phyloP scores from a whole-genome alignment of 2,888 invertebrate genomes.

The Galeruca laticollis region DNA sequence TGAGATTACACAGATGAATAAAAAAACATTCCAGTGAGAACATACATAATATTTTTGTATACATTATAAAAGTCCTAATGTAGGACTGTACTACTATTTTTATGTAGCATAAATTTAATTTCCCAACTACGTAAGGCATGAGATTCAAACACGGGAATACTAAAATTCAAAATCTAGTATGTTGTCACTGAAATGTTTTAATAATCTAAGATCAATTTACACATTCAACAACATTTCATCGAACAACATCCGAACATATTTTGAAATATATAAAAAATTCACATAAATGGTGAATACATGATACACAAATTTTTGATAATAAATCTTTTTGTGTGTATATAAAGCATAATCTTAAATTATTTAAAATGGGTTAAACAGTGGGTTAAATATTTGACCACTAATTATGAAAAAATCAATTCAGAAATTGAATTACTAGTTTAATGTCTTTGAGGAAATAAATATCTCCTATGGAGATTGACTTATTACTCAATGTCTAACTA shows the following conservation, averaged over 20 bases:
- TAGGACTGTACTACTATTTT: conserved; percentile 17
- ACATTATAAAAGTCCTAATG: conserved; percentile 13
- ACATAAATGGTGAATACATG: too few relatives aligned
- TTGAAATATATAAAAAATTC: too few relatives aligned
- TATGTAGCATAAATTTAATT: conserved; percentile 11
- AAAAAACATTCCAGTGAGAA: conserved; percentile 20
- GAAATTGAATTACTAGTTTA: too few relatives aligned
- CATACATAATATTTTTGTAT: conserved; percentile 1
- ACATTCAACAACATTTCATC: not conserved
- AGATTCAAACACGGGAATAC: conserved; percentile 4
- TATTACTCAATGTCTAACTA: too few relatives aligned
- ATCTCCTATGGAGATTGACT: too few relatives aligned
- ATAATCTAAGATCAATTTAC: not conserved
- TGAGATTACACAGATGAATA: not conserved
- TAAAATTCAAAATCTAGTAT: conserved; percentile 1
- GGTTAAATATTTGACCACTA: too few relatives aligned
- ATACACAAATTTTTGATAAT: too few relatives aligned
- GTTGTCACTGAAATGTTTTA: conserved; percentile 19
- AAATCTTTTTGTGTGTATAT: too few relatives aligned
- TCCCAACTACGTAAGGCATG: conserved; percentile 12
- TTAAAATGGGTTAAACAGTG: too few relatives aligned
- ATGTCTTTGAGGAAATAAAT: too few relatives aligned
- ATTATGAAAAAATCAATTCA: too few relatives aligned
- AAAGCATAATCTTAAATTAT: too few relatives aligned
- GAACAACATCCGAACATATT: not conserved